Percentiles rank a stretch among this genome's conserved stretches.
These are phyloP conservation scores for Achlya flavicornis DNA, from an alignment of 2,888 invertebrate species.

Conservation along the genomic window DNA sequence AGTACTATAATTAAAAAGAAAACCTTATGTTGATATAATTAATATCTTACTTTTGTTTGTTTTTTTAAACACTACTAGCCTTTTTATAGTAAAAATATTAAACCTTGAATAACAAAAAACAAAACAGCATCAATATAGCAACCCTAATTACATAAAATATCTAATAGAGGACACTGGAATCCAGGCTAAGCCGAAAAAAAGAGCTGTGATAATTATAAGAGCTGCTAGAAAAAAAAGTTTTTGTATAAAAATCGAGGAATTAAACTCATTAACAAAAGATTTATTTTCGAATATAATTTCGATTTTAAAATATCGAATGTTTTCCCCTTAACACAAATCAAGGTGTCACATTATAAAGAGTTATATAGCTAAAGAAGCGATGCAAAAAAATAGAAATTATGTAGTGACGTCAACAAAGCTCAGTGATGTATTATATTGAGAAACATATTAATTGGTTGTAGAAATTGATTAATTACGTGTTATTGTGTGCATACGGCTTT, in stretches of 20 bases:
- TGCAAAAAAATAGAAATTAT: conserved; percentile 43
- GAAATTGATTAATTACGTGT: conserved; percentile 63
- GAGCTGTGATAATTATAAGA: no score
- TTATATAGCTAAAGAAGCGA: conserved; percentile 45
- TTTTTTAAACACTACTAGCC: no score
- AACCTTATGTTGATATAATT: no score
- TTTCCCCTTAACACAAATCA: conserved; percentile 52
- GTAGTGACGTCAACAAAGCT: conserved; percentile 69
- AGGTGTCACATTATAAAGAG: conserved; percentile 66
- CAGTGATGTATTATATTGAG: conserved; percentile 56
- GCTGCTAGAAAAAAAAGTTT: not conserved
- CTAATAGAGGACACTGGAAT: no score
- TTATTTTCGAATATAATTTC: not conserved
- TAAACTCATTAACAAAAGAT: not conserved
- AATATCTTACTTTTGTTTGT: no score
- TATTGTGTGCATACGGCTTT: conserved; percentile 45
- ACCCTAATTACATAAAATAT: no score
- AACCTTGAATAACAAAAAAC: no score
- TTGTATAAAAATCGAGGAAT: not conserved
- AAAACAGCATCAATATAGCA: no score
- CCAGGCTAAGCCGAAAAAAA: no score
- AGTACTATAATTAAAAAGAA: no score
- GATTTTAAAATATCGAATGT: conserved; percentile 22
- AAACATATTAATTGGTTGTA: conserved; percentile 66
- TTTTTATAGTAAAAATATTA: no score